Conservation (phyloP, 2,888 invertebrate genomes). For the Dasysyrphus tricinctus region DNA sequence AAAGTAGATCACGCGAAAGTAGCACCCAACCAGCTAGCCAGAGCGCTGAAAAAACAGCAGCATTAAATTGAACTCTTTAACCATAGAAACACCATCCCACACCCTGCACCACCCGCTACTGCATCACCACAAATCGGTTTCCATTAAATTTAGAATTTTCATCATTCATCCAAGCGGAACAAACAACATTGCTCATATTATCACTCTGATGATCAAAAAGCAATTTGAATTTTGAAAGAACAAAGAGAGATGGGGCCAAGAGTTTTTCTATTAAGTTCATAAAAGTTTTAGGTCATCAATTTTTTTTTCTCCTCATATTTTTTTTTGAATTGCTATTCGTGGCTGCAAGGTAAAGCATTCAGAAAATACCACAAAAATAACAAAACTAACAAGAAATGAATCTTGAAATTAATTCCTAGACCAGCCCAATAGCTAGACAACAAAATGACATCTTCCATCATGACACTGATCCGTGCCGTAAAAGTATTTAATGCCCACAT, state of each 20-base stretch:
- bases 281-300: conserved; percentile 54
- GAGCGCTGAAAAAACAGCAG: conserved; percentile 16
- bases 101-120: neutral
- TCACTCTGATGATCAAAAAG: conserved; percentile 39
- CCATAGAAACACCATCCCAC: conserved; percentile 41
- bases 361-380: neutral
- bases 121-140: conserved; percentile 56
- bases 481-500: conserved; percentile 49
- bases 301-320: neutral
- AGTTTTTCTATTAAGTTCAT: conserved; percentile 43
- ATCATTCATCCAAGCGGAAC: conserved; percentile 55
- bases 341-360: neutral
- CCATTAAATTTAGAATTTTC: conserved; percentile 66
- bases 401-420: conserved; percentile 47
- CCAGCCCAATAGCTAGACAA: conserved; percentile 50
- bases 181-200: conserved; percentile 58
- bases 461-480: conserved; percentile 67
- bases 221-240: conserved; percentile 42
- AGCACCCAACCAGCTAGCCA: conserved; percentile 21
- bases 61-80: neutral
- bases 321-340: neutral
- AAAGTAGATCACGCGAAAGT: conserved; percentile 57
- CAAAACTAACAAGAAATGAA: conserved; percentile 10
- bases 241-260: conserved; percentile 31
- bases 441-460: conserved; percentile 67